Percentiles rank a stretch among this genome's conserved stretches.
These are phyloP conservation scores for Petrocephalus microphthalmus DNA, from an alignment of 2,113 vertebrate species.

Conservation along the genomic window DNA sequence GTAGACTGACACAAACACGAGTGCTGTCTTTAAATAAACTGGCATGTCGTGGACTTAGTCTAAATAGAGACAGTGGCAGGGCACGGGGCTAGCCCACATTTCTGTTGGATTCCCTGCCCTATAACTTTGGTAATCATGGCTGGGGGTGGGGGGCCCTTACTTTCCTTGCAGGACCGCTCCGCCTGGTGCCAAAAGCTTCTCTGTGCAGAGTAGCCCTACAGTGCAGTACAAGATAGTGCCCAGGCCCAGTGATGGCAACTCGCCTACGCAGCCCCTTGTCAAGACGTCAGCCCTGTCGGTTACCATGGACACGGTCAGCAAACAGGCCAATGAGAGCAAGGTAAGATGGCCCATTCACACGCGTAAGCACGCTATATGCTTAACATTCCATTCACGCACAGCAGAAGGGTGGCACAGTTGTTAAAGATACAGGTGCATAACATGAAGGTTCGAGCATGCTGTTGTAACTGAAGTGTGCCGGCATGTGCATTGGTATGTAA, in stretches of 20 bases:
- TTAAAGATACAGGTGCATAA: not conserved
- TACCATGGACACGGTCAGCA: slow-evolving; percentile 67
- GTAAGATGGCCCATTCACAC: slow-evolving; percentile 47
- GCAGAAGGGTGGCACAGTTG: not conserved
- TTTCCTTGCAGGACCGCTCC: slow-evolving; percentile 69
- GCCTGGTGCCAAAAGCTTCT: slow-evolving; percentile 58
- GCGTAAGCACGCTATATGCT: too few relatives aligned
- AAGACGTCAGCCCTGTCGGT: slow-evolving; percentile 60
- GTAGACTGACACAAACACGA: slow-evolving; percentile 10
- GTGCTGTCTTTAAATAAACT: slow-evolving; percentile 26
- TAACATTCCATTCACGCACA: too few relatives aligned
- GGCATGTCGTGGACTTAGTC: not conserved
- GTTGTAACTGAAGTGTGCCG: not conserved
- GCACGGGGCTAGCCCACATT: not conserved
- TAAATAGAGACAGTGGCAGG: not conserved
- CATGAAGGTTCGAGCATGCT: not conserved
- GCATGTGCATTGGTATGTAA: too few relatives aligned
- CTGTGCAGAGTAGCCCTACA: slow-evolving; percentile 63
- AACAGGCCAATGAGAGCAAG: slow-evolving; percentile 72
- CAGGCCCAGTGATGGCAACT: not conserved
- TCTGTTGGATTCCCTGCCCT: not conserved
- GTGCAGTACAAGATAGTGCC: slow-evolving; percentile 59
- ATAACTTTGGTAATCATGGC: not conserved
- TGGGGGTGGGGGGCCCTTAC: not conserved
- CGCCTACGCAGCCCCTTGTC: slow-evolving; percentile 52